phyloP scores from a whole-genome alignment of 2,797 vertebrate species.

The Pteronotus mesoamericanus region DNA sequence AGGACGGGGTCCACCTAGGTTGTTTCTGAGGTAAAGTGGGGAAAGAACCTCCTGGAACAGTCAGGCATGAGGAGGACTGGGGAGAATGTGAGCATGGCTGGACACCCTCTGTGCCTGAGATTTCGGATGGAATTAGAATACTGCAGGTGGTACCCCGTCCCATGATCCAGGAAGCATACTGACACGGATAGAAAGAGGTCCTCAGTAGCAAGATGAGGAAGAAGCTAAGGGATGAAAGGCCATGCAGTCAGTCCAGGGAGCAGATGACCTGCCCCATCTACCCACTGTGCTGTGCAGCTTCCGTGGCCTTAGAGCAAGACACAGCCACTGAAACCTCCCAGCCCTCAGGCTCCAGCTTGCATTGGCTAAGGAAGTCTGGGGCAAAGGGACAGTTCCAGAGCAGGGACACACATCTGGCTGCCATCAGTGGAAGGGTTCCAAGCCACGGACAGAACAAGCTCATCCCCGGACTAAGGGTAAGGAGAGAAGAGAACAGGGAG shows the following conservation, averaged over 20 bases:
- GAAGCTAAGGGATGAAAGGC: no score
- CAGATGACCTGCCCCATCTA: no score
- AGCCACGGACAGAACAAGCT: not conserved
- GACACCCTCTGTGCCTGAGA: not conserved
- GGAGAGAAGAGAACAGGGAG: not conserved
- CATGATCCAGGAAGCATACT: not conserved
- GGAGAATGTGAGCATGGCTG: not conserved
- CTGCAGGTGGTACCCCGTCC: not conserved
- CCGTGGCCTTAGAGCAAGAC: not conserved
- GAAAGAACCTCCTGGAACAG: not conserved
- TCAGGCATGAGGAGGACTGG: not conserved
- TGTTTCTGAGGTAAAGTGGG: not conserved
- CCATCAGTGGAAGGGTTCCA: not conserved
- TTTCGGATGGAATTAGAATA: not conserved
- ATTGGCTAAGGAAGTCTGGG: not conserved
- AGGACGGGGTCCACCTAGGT: not conserved
- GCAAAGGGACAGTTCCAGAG: not conserved
- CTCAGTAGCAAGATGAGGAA: not conserved
- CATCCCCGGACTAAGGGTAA: not conserved
- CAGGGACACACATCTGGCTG: not conserved
- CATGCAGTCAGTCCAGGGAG: not conserved
- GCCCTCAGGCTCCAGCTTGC: not conserved
- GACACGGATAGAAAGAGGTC: not conserved
- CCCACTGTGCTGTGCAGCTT: not conserved
- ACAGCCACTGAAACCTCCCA: not conserved